Base-by-base conservation (phyloP, 2,888 invertebrate species). In the Agrilus mali region DNA sequence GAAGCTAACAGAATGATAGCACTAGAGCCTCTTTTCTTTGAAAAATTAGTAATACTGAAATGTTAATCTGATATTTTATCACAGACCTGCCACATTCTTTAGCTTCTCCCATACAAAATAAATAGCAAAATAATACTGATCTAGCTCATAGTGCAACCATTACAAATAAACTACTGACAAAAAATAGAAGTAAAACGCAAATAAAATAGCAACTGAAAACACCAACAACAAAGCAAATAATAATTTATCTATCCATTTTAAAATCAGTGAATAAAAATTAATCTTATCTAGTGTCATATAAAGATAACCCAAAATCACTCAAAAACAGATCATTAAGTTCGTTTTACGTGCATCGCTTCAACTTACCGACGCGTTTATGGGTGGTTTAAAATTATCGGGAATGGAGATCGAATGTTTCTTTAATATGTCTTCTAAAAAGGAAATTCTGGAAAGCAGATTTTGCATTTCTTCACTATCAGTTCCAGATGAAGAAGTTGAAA, bases 1-100 rank as follows among this genome's bases (percentile, higher is more conserved):
- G 65, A 66, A 66, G 64, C 65, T 61, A 62, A 55, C 55, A 60
- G 62, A 64, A 63, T 56, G 57, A 60, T 53, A 61, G 59, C 61
- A 60, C 59, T 47, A 60, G 59, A 57, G 53, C 55, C 42, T 27
- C 27, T 27, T 27, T 27, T 27, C 27, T 27, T 27, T 50, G 48
- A 46, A 43, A 48, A 42, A 47, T 52, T 48, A 50, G 51, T 46
- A 49, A 46, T 48, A 48, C 50, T 43, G 42, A 43, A 32, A 17
- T 7, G 17, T 5, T 27, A 31, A 39, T 22, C 35, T 41, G 38
- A 36, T 31, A 39, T 35, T 32, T 8, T 39, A 47, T 47, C 47
- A 45, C 47, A 47, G 34, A 34, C 41, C 40, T 41, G 46, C 43
- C 46, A 49, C 40, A 55, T 58, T 58, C 60, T 55, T 55, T 55